These are phyloP conservation scores for Corvus cornix DNA, from an alignment of 2,113 vertebrate species.

Conservation along the genomic window DNA sequence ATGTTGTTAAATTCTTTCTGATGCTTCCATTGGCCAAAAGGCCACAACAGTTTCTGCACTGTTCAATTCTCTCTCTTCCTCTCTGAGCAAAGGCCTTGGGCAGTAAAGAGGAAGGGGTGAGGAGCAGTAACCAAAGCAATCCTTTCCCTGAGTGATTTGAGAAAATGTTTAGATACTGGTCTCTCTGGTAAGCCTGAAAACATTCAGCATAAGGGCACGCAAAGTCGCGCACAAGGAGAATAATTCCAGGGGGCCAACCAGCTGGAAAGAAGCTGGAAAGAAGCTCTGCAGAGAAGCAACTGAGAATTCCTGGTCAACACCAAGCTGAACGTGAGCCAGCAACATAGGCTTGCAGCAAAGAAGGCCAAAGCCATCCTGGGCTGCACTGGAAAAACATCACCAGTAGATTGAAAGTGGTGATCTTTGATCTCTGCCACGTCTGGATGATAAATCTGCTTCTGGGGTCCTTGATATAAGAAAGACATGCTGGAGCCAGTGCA, in stretches of 20 bases:
- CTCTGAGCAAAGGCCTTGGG: background rate
- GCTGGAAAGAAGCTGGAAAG: background rate
- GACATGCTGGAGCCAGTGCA: background rate
- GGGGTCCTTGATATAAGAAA: background rate
- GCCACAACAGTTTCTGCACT: background rate
- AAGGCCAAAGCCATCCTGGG: background rate
- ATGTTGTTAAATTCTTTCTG: background rate
- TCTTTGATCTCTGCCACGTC: background rate
- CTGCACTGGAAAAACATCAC: background rate
- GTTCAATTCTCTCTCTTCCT: background rate
- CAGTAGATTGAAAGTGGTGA: background rate
- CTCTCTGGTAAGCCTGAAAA: background rate
- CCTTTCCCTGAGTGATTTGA: background rate
- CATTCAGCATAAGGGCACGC: background rate
- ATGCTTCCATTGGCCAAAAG: background rate
- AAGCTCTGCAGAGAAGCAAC: background rate
- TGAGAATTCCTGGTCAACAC: background rate
- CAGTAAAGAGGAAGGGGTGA: background rate
- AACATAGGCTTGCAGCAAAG: background rate
- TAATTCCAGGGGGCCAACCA: background rate
- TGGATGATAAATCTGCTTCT: background rate
- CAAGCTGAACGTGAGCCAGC: background rate
- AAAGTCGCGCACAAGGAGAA: background rate
- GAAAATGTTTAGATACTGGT: background rate
- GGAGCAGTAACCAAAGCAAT: background rate